Evolutionary conservation across 2,888 invertebrate genomes (phyloP).

Genomic region (Heliconius ismenius): DNA sequence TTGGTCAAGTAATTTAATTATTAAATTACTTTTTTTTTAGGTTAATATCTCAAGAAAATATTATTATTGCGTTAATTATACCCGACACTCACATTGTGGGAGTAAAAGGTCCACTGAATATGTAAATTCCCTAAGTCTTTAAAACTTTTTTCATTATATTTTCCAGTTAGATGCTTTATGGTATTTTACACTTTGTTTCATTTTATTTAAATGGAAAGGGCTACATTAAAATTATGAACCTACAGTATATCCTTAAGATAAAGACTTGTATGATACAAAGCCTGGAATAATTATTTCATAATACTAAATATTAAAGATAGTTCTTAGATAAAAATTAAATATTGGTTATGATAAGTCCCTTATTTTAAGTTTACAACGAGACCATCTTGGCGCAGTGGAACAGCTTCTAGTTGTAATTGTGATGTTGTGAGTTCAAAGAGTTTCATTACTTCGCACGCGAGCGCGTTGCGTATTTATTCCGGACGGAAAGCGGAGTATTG

Average conservation of each 20-base stretch:
- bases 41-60: slow-evolving; percentile 1
- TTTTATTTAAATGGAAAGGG: not conserved
- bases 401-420: no score
- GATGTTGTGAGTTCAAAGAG: no score
- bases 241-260: not conserved
- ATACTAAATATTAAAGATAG: no score
- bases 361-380: no score
- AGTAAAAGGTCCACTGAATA: slow-evolving; percentile 17
- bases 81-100: not conserved
- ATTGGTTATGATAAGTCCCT: no score
- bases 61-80: not conserved
- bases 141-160: slow-evolving; percentile 8
- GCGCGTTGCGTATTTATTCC: no score
- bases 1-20: no score
- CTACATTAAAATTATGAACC: not conserved
- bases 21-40: not conserved
- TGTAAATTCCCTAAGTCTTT: slow-evolving; percentile 9
- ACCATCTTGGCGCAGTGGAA: no score
- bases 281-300: not conserved
- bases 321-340: no score
- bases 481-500: no score
- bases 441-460: no score
- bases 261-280: no score
- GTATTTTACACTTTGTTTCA: not conserved
- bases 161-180: not conserved